phyloP scores from a whole-genome alignment of 2,113 vertebrate species.

The Hemibagrus wyckioides region DNA sequence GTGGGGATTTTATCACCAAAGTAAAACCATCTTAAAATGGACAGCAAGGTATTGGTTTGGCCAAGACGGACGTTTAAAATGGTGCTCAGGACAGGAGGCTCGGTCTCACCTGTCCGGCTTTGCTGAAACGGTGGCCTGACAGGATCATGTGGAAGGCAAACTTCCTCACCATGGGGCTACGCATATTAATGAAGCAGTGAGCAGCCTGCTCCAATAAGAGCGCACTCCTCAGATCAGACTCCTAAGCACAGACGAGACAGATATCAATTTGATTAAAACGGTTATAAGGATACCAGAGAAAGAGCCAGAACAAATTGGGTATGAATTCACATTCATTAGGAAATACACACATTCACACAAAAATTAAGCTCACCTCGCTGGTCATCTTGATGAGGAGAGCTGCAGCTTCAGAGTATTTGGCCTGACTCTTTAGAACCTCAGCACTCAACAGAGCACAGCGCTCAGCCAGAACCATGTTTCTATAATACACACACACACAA shows the following conservation, averaged over 20 bases:
- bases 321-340: neutral
- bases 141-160: constrained; percentile 99
- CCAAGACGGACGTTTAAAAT: neutral
- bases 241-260: constrained; percentile 70
- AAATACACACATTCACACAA: constrained; percentile 12
- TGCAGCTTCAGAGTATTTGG: constrained; percentile 94
- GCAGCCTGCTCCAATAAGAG: constrained; percentile 95
- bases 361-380: constrained; percentile 82
- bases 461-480: constrained; percentile 94
- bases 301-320: neutral
- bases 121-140: constrained; percentile 95
- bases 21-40: neutral
- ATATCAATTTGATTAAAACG: neutral
- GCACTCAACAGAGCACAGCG: constrained; percentile 93
- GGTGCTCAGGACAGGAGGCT: neutral
- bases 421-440: constrained; percentile 96
- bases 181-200: constrained; percentile 98
- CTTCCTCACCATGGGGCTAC: constrained; percentile 95
- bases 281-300: neutral
- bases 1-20: too few relatives aligned
- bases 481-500: constrained; percentile 55
- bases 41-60: neutral
- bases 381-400: constrained; percentile 96
- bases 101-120: constrained; percentile 89
- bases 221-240: constrained; percentile 95